A percentile compares a stretch with the other conserved stretches of the same genome.
Evolutionary conservation across 2,113 vertebrate genomes (phyloP).

Genomic region (Colossoma macropomum): DNA sequence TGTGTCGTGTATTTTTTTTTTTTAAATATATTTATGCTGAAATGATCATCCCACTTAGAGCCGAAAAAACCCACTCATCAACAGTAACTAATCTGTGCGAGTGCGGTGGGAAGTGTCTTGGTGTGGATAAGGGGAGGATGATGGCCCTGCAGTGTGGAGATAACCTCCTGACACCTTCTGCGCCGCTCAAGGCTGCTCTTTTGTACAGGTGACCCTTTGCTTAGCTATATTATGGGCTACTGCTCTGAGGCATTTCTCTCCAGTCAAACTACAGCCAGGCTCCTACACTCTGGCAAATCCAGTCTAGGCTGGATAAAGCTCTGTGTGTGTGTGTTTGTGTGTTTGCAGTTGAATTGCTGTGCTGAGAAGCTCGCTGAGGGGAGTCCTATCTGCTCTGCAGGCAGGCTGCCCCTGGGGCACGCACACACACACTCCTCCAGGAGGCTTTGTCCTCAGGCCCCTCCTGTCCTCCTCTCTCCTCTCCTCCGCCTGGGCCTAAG

Average conservation of each 20-base stretch:
- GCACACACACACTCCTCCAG: conserved; percentile 42
- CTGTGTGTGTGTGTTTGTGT: conserved; percentile 47
- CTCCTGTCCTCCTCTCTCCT: conserved; percentile 10
- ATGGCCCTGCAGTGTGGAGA: conserved; percentile 52
- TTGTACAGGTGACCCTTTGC: conserved; percentile 62
- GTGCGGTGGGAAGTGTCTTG: conserved; percentile 43
- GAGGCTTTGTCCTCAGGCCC: conserved; percentile 44
- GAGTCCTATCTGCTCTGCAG: conserved; percentile 58
- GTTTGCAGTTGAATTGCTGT: conserved; percentile 21
- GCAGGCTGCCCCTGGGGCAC: conserved; percentile 56
- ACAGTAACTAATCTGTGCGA: conserved; percentile 37
- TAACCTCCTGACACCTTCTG: conserved; percentile 60
- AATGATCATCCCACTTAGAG: conserved; percentile 34
- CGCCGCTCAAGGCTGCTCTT: conserved; percentile 48
- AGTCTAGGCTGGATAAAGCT: conserved; percentile 68
- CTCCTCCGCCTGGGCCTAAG: conserved; percentile 45
- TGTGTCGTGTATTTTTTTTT: conserved; percentile 42
- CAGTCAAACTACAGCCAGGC: conserved; percentile 60
- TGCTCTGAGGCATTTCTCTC: conserved; percentile 50
- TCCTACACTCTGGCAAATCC: conserved; percentile 72
- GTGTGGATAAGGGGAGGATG: conserved; percentile 47
- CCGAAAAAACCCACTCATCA: conserved; percentile 22
- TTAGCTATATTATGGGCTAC: conserved; percentile 33
- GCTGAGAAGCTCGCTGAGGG: conserved; percentile 43
- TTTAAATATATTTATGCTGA: conserved; percentile 38